phyloP scores from a whole-genome alignment of 2,888 invertebrate species.

The Polymixis lichenea region DNA sequence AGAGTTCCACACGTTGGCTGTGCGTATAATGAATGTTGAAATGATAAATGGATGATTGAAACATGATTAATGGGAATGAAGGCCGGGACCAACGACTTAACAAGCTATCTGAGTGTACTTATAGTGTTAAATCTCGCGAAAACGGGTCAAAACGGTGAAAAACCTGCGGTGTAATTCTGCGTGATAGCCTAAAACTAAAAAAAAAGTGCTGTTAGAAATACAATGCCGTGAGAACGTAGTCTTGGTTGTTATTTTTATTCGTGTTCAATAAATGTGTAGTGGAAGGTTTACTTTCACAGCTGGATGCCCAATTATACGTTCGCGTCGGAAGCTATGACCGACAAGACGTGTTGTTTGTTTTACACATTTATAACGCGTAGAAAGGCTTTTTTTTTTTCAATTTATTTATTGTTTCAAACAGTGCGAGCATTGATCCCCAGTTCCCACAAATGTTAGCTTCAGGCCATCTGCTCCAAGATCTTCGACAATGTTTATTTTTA shows the following conservation, averaged over 20 bases:
- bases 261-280: conserved; percentile 31
- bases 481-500: not conserved
- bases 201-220: too few species aligned
- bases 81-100: too few species aligned
- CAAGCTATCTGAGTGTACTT: not conserved
- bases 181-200: not conserved
- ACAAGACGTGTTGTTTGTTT: conserved; percentile 24
- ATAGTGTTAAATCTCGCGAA: not conserved
- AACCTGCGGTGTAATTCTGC: not conserved
- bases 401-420: not conserved
- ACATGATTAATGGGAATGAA: too few species aligned
- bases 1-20: too few species aligned
- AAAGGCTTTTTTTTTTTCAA: not conserved
- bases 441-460: not conserved
- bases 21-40: too few species aligned
- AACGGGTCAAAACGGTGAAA: not conserved
- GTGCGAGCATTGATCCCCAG: not conserved
- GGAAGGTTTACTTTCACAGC: conserved; percentile 40
- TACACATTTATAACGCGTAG: conserved; percentile 1
- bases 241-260: conserved; percentile 9
- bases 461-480: not conserved
- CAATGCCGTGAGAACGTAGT: not conserved
- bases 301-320: conserved; percentile 27
- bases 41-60: too few species aligned
- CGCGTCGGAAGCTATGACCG: conserved; percentile 16